A percentile compares a stretch with the other conserved stretches of the same genome.
phyloP scores from a whole-genome alignment of 92 coral and sea anemone species.

The Meandrina meandrites region DNA sequence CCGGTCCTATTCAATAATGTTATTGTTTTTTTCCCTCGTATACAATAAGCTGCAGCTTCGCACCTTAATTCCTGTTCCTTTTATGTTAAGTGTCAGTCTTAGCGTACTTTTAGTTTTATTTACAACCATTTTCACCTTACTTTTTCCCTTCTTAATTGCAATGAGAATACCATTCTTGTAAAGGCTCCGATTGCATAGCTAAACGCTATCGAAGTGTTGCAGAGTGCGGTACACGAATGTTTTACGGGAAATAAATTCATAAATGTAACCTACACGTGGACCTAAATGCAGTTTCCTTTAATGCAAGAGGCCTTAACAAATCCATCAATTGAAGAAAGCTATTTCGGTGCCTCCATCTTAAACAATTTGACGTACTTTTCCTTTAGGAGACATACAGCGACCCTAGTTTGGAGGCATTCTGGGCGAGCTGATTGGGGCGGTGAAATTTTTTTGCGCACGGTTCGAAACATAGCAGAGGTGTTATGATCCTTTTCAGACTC shows the following conservation, averaged over 20 bases:
- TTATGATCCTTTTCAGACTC: no score
- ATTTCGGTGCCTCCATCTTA: slow-evolving; percentile 9
- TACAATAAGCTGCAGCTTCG: slow-evolving; percentile 1
- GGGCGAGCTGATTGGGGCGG: slow-evolving; percentile 28
- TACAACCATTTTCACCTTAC: background rate
- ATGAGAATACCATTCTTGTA: background rate
- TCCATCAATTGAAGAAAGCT: slow-evolving; percentile 14
- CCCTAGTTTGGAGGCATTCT: background rate
- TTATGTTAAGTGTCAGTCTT: background rate
- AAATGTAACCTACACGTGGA: no score
- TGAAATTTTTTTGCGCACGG: no score
- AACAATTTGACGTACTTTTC: slow-evolving; percentile 18
- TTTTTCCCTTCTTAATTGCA: background rate
- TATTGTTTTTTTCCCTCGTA: background rate
- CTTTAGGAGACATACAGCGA: slow-evolving; percentile 4
- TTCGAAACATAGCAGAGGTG: no score
- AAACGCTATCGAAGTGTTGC: no score
- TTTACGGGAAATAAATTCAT: no score
- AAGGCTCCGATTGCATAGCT: no score
- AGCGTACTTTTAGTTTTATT: background rate
- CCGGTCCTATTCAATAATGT: background rate
- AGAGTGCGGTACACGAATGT: no score
- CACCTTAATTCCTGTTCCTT: background rate
- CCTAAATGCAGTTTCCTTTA: no score
- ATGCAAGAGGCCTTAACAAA: slow-evolving; percentile 15